Evolutionary conservation across 2,888 invertebrate genomes (phyloP).

Genomic region (Trichopria drosophilae): DNA sequence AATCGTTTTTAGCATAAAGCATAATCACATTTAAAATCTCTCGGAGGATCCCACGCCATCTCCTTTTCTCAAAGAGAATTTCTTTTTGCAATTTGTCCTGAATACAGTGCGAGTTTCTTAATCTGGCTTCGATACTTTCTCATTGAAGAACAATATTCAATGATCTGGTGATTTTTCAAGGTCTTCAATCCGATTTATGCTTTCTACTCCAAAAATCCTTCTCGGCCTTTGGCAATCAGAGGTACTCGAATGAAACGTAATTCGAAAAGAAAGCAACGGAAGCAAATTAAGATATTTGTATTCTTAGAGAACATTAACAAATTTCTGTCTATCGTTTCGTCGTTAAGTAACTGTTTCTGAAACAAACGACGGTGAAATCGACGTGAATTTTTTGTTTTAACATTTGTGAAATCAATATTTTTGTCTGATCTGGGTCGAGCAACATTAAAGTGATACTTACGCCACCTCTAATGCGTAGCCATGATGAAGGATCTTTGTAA

Average conservation of each 20-base stretch:
- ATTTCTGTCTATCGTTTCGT: not conserved
- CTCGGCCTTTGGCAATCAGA: not conserved
- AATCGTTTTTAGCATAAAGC: not conserved
- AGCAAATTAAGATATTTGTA: not conserved
- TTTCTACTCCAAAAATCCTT: slow-evolving; percentile 1
- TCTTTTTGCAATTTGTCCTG: not conserved
- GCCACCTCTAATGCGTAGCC: no score
- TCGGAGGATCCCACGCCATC: not conserved
- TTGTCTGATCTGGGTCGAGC: no score
- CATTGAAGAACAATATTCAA: slow-evolving; percentile 1
- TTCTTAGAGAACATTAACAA: not conserved
- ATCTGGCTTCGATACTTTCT: not conserved
- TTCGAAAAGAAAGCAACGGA: not conserved
- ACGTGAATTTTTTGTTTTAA: no score
- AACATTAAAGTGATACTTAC: no score
- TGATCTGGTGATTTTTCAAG: not conserved
- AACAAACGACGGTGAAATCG: not conserved
- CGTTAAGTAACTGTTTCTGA: not conserved
- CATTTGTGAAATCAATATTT: no score
- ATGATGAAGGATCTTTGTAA: no score
- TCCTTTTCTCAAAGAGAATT: slow-evolving; percentile 1
- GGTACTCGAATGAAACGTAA: not conserved
- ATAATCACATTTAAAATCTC: not conserved
- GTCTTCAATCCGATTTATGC: not conserved
- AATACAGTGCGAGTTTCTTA: not conserved